Evolutionary conservation across 2,888 invertebrate genomes (phyloP), one percentile per base, ranked within the genome.

Genomic region (Chaetogeoica ovagalla): DNA sequence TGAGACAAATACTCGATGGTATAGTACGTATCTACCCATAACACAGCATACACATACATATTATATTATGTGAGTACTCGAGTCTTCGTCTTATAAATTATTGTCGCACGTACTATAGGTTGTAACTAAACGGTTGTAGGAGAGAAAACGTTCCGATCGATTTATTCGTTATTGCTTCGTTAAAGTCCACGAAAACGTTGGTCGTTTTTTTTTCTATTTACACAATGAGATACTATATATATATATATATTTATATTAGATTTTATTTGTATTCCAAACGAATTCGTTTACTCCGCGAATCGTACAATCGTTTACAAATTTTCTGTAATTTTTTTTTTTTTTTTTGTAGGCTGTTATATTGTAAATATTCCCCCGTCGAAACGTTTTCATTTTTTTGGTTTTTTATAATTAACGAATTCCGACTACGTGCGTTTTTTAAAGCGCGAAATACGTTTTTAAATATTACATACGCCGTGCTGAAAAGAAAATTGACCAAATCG

Each of bases 1-100:
- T 74, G 74, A 65, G 74, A 74, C 65, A 65, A 74, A 66, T 74
- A 66, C 65, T 13, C 55, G 39, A 74, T 48, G 30, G 4, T 30
- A 30, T 30, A 2, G 4, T 30, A 30, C 30, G 30, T 30, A 30
- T 4, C 30, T 30, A 30, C 30, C 30, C 4, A 30, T 30, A 30
- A 30, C 30, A 30, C 2, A 30, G 30, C n/a, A n/a, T n/a, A n/a
- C n/a, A n/a, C n/a, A n/a, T n/a, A n/a, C n/a, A n/a, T n/a, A n/a
- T n/a, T n/a, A n/a, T n/a, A n/a, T 30, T 30, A 30, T 30, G 4
- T 30, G 30, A 2, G 30, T 1, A 30, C 30, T 30, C 30, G 30
- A 30, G 30, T 30, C 30, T 30, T 30, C 4, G 30, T 30, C 30
- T 30, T 30, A 30, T 30, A 30, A 30, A 30, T 30, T 30, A 30